Percentiles rank a stretch among this genome's conserved stretches.
Conservation (phyloP, 1,140 invertebrate genomes). For the Phortica variegata region DNA sequence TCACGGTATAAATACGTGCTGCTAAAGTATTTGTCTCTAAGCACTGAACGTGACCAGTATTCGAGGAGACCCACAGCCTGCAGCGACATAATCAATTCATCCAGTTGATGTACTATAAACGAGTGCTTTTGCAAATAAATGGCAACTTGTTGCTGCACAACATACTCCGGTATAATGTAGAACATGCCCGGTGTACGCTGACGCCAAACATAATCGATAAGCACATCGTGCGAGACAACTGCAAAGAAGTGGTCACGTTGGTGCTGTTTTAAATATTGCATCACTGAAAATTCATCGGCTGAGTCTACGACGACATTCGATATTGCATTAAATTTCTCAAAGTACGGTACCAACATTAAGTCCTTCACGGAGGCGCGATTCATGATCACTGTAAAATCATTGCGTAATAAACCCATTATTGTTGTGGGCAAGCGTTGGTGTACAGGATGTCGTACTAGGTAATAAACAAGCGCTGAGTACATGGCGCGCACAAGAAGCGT, state of each 20-base stretch:
- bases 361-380: slow-evolving; percentile 24
- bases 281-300: slow-evolving; percentile 20
- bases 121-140: slow-evolving; percentile 36
- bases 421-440: slow-evolving; percentile 25
- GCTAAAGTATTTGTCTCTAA: slow-evolving; percentile 23
- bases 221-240: slow-evolving; percentile 19
- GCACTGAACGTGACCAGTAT: slow-evolving; percentile 22
- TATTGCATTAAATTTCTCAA: slow-evolving; percentile 4
- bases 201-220: slow-evolving; percentile 15
- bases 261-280: slow-evolving; percentile 15
- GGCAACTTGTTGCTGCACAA: slow-evolving; percentile 33
- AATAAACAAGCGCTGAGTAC: slow-evolving; percentile 28
- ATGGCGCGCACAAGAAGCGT: slow-evolving; percentile 29
- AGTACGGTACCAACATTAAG: slow-evolving; percentile 16
- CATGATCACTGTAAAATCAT: slow-evolving; percentile 24
- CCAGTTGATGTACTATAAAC: slow-evolving; percentile 20
- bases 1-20: slow-evolving; percentile 20
- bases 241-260: slow-evolving; percentile 9
- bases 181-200: slow-evolving; percentile 17
- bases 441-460: slow-evolving; percentile 27
- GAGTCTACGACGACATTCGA: slow-evolving; percentile 13
- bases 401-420: slow-evolving; percentile 13
- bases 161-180: slow-evolving; percentile 23
- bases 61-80: slow-evolving; percentile 26
- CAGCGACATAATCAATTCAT: slow-evolving; percentile 26